Evolutionary conservation across 2,888 invertebrate species (phyloP), one percentile per base, ranked within the genome.

Genomic region (Lasius fuliginosus): DNA sequence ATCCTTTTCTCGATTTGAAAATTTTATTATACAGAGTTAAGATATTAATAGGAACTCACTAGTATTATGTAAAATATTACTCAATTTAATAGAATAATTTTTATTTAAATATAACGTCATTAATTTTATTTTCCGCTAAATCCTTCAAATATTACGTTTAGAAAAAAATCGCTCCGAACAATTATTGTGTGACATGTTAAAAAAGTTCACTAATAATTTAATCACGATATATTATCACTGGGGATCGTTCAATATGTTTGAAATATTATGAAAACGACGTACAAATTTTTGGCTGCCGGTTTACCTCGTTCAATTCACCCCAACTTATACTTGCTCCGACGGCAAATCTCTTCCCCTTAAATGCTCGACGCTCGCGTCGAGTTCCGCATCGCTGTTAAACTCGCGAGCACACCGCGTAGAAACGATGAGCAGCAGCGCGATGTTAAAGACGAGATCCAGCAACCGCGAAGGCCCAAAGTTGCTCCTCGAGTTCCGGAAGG

Each of bases 401-500:
- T 86, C 87, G 86, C 85, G 86, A 60, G 33, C 33, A 73, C 23
- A 27, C 46, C 79, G 69, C 79, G 71, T 73, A 71, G 79, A 60
- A 76, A 73, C 60, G 71, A 79, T 71, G 79, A 79, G 33, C 68
- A 36, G 53, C 40, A 56, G 36, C 79, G 71, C 82, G 82, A 82
- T 76, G 64, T 23, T 30, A 82, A 75, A 82, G 62, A 76, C 64
- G 74, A 58, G 82, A 82, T 82, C 75, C n/a, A 53, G 64, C 53
- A 79, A 81, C 36, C 83, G 79, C 58, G 73, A 71, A 85, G 83
- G 85, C 46, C 58, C 75, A 74, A 88, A 89, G 85, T 90, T 88
- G 86, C 88, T 87, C 86, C 87, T 79, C 90, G 86, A 89, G 88
- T 91, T 88, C 84, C 73, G 46, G 60, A 40, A 60, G 46, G 60